phyloP scores from a whole-genome alignment of 2,888 invertebrate species.

The Serrognathus titanus region DNA sequence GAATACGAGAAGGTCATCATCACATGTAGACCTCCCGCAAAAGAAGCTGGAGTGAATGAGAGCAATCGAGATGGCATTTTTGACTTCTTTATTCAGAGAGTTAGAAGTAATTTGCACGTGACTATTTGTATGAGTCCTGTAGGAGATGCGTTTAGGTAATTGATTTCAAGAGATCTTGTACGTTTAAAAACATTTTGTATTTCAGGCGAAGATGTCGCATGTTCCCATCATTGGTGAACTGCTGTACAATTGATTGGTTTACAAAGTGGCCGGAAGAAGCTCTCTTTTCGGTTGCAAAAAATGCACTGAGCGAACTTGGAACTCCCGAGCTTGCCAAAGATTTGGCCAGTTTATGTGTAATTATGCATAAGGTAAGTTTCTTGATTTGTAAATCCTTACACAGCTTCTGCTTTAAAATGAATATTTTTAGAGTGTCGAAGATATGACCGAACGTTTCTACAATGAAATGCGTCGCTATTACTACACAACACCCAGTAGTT shows the following conservation, averaged over 20 bases:
- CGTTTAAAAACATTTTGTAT: not conserved
- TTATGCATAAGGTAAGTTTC: constrained; percentile 62
- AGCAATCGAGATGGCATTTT: constrained; percentile 76
- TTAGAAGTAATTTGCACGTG: constrained; percentile 78
- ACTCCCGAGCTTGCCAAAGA: constrained; percentile 51
- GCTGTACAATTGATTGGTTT: constrained; percentile 94
- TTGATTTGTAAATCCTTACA: not conserved
- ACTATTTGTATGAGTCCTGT: constrained; percentile 90
- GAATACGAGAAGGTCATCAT: constrained; percentile 80
- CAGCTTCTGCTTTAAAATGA: not conserved
- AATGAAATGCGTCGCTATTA: constrained; percentile 80
- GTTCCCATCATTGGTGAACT: constrained; percentile 92
- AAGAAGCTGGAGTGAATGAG: constrained; percentile 62
- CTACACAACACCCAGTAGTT: constrained; percentile 90
- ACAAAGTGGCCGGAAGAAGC: constrained; percentile 89
- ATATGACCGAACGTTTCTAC: constrained; percentile 72
- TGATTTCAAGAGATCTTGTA: not conserved
- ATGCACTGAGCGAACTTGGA: constrained; percentile 61
- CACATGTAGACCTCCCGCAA: constrained; percentile 69
- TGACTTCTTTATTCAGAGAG: constrained; percentile 80
- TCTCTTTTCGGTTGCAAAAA: constrained; percentile 75
- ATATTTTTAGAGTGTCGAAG: constrained; percentile 66
- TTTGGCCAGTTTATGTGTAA: constrained; percentile 65
- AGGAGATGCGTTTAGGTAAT: constrained; percentile 76
- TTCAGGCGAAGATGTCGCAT: constrained; percentile 78